A percentile compares a stretch with the other conserved stretches of the same genome.
These are phyloP conservation scores for Mechanitis mazaeus DNA, from an alignment of 2,888 invertebrate genomes.

Conservation along the genomic window DNA sequence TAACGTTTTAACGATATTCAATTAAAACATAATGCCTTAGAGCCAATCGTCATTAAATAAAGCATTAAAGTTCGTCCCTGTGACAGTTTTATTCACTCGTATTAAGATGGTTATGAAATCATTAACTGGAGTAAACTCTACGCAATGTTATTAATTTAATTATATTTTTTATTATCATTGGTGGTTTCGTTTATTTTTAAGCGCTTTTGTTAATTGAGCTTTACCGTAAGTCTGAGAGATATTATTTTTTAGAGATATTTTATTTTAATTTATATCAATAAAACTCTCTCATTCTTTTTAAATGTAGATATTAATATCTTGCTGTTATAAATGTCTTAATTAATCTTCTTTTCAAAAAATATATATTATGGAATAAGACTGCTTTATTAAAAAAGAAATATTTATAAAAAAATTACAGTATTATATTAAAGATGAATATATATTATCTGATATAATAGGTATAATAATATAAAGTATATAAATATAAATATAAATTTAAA, in stretches of 20 bases:
- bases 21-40: constrained; percentile 32
- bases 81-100: constrained; percentile 18
- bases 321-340: too few species aligned
- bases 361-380: too few species aligned
- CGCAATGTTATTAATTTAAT: constrained; percentile 16
- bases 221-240: background rate
- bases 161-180: constrained; percentile 18
- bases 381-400: too few species aligned
- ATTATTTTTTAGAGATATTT: background rate
- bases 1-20: constrained; percentile 46
- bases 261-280: constrained; percentile 1
- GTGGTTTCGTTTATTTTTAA: constrained; percentile 8
- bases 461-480: too few species aligned
- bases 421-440: too few species aligned
- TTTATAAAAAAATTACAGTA: too few species aligned
- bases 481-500: too few species aligned
- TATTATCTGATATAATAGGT: too few species aligned
- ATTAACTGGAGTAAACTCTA: constrained; percentile 11
- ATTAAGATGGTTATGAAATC: constrained; percentile 16
- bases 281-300: background rate
- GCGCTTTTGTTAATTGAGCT: constrained; percentile 15
- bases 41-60: constrained; percentile 35
- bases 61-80: constrained; percentile 24
- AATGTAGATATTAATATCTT: too few species aligned
- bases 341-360: too few species aligned